A percentile compares a stretch with the other conserved stretches of the same genome.
Evolutionary conservation across 1,140 invertebrate species (phyloP).

Genomic region (Samia ricini): DNA sequence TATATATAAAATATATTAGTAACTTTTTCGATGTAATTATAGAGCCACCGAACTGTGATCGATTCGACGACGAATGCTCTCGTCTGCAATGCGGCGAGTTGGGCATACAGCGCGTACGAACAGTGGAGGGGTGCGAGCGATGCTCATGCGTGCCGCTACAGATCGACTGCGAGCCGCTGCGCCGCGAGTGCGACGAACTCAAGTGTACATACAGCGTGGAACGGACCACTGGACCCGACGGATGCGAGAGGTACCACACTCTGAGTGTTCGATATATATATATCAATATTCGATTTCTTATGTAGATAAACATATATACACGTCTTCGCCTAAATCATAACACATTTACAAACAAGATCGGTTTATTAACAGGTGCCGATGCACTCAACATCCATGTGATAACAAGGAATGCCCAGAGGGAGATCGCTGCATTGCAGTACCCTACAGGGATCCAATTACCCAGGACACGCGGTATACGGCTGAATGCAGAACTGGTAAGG

Average conservation of each 20-base stretch:
- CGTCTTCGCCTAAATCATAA: not conserved
- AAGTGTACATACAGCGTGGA: constrained; percentile 89
- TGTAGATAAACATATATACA: no score
- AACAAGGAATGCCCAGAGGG: constrained; percentile 80
- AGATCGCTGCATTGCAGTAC: constrained; percentile 83
- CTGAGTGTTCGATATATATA: not conserved
- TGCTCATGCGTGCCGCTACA: constrained; percentile 81
- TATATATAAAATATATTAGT: no score
- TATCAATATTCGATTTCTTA: no score
- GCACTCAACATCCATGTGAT: constrained; percentile 82
- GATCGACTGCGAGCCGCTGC: constrained; percentile 40
- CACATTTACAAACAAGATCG: not conserved
- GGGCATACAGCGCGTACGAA: constrained; percentile 85
- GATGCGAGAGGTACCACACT: constrained; percentile 82
- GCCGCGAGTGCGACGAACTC: constrained; percentile 76
- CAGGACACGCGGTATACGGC: constrained; percentile 49
- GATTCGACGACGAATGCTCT: constrained; percentile 79
- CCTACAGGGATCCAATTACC: constrained; percentile 70
- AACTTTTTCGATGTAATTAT: constrained; percentile 13
- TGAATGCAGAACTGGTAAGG: constrained; percentile 82
- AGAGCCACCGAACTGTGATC: constrained; percentile 72
- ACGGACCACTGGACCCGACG: constrained; percentile 79
- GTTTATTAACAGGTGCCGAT: constrained; percentile 39
- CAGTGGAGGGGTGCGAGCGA: constrained; percentile 82
- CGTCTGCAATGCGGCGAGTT: constrained; percentile 83